Conservation (phyloP, 2,113 vertebrate species). For the Hippocampus abdominalis region DNA sequence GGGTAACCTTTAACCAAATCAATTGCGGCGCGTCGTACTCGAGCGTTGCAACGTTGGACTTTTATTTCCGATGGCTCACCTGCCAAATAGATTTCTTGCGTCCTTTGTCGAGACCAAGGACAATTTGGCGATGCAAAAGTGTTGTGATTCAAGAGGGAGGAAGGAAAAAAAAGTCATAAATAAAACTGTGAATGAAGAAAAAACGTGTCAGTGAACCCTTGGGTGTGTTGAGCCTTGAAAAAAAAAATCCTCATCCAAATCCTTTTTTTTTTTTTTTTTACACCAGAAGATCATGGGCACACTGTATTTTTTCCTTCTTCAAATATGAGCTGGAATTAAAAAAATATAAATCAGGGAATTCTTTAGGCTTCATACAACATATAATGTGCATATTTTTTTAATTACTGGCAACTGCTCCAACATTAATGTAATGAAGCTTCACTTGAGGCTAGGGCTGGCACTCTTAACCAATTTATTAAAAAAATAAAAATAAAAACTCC, state of each 20-base stretch:
- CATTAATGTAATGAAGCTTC: constrained; percentile 31
- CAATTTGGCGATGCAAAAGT: constrained; percentile 41
- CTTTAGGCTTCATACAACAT: constrained; percentile 15
- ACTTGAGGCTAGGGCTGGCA: constrained; percentile 45
- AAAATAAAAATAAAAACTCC: constrained; percentile 37
- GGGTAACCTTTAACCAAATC: constrained; percentile 38
- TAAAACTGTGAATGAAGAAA: constrained; percentile 32
- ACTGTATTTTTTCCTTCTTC: not conserved
- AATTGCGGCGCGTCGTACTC: constrained; percentile 25
- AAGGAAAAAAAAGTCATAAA: constrained; percentile 16
- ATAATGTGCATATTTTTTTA: constrained; percentile 16
- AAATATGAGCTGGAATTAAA: not conserved
- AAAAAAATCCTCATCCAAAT: not conserved
- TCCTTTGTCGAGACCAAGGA: constrained; percentile 39
- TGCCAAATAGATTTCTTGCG: constrained; percentile 36
- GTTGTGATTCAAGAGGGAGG: constrained; percentile 28
- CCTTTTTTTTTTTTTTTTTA: not conserved
- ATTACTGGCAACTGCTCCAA: constrained; percentile 9
- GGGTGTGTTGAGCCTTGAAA: not conserved
- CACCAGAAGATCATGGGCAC: not conserved
- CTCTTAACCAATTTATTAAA: constrained; percentile 58
- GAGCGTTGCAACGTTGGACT: constrained; percentile 31
- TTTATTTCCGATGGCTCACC: constrained; percentile 28
- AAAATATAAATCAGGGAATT: not conserved
- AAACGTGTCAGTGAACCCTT: constrained; percentile 15